Evolutionary conservation across 2,797 vertebrate genomes (phyloP), one percentile per base, ranked within the genome.

Genomic region (Enteromius unitaeniatus): DNA sequence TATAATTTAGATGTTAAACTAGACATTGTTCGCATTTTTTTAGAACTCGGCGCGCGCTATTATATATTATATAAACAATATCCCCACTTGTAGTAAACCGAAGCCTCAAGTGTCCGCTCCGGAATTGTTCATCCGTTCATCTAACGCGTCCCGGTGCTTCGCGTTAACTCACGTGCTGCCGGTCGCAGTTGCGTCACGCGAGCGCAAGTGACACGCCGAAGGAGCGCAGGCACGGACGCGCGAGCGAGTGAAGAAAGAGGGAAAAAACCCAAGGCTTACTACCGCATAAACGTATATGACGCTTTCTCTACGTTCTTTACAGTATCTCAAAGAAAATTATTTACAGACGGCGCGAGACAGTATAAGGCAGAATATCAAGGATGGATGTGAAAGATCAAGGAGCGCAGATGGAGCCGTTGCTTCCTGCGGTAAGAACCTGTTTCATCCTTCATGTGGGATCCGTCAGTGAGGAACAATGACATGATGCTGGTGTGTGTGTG

Each of bases 371-470:
- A 89, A 84, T 84, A 82, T 79, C 88, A 87, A 95, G 94, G 93
- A 99, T 99, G 97, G 97, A 99, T 93, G 95, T 97, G 86, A 97
- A 96, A 87, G 97, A 99, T 82, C 97, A 97, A 92, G 97, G 97
- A 91, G 97, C 97, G 88, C 98, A 99, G 92, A 98, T 98, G 98
- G 97, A 99, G 94, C 97, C 98, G 87, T 94, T 99, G 87, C 95
- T 99, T 89, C 97, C 97, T 19, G 96, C 96, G 96, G 98, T 98
- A 95, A 96, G 95, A 78, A 67, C 73, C 77, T 49, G 76, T 84
- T 83, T 82, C 49, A 47, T 67, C 23, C 69, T 75, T 69, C 4
- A 37, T 55, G 40, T 68, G 69, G 31, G 9, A 2, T 65, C 51
- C 10, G 58, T 55, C 14, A 45, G 31, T 77, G 47, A 69, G 47